Evolutionary conservation across 2,888 invertebrate species (phyloP), one percentile per base, ranked within the genome.

Genomic region (Pelosia muscerda): DNA sequence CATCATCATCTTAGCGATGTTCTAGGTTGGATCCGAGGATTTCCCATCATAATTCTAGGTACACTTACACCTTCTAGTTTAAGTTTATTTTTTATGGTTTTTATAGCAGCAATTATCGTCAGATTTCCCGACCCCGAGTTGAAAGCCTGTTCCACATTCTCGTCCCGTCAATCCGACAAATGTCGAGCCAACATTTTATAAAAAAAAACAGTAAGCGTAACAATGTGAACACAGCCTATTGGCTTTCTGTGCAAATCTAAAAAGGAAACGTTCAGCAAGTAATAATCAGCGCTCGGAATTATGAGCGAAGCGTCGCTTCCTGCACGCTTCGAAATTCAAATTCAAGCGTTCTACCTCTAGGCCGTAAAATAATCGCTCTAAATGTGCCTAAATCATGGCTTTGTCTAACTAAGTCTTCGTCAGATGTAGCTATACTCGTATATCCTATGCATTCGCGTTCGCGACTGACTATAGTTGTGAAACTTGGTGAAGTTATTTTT

Each of bases 301-400:
- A 69, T 57, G 28, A 63, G 53, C 25, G 53, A 25, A 55, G 9
- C 19, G 53, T 10, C 19, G 57, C 34, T 59, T 56, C 57, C 62
- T 58, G 38, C 15, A 34, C 55, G 55, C 53, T 61, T 62, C 55
- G 65, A 63, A 64, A 74, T 74, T 65, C 63, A 69, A 74, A 67
- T 74, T 58, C 34, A 58, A 42, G 25, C 38, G 59, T 66, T 69
- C 63, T 58, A 42, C 59, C 63, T 72, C 2, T 10, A 66, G 53
- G 62, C 63, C 53, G 49, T 69, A 67, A 65, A 67, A 71, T 76
- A 68, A 66, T 66, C 42, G 22, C 58, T n/a, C 10, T 65, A 60
- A 58, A 72, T 74, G 26, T 8, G 42, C 15, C 11, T 64, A 66
- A 63, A 71, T 76, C 25, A 61, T 15, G 65, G 49, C n/a, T 56